Evolutionary conservation across 2,888 invertebrate genomes (phyloP), one percentile per base, ranked within the genome.

Genomic region (Heterodera filipjevi): DNA sequence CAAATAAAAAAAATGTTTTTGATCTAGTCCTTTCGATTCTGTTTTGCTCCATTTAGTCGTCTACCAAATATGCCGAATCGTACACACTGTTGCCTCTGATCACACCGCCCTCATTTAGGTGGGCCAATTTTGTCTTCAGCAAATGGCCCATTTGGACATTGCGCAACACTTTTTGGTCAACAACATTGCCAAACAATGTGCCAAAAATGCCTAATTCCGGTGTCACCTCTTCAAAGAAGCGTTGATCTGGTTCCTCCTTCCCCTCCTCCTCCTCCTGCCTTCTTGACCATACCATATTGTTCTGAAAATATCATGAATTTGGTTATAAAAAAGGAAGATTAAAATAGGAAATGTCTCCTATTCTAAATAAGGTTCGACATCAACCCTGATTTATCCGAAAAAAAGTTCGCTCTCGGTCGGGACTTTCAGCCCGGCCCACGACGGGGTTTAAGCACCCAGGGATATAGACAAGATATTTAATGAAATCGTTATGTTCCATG

Each of bases 131-230:
- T 22, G 49, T 53, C 49, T 53, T 53, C 49, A 53, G 1, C 49
- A 22, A 22, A 53, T 53, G 49, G 49, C 49, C 49, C 49, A 53
- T 1, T 22, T 12, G 49, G 22, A 53, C 49, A 53, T 53, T 53
- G 22, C 19, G 19, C 14, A 53, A 2, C 49, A 53, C 49, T 53
- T 53, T 12, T 14, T 19, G 19, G 19, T 53, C 19, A 53, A 53
- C 49, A 53, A 53, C 22, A 12, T 53, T 53, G 22, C 49, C 49
- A 16, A 53, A 53, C 49, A 53, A 53, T 16, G 49, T 53, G 49
- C 49, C 49, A 53, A 53, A 53, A n/a, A 53, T 53, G 49, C 49
- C 49, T 19, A 53, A 53, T 53, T 53, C 49, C 49, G 49, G 49
- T 12, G 49, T 53, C 49, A 53, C 49, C 16, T 53, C 49, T 19